These are phyloP conservation scores for Sebastes wilsoni DNA, from an alignment of 2,797 vertebrate genomes.

Conservation along the genomic window DNA sequence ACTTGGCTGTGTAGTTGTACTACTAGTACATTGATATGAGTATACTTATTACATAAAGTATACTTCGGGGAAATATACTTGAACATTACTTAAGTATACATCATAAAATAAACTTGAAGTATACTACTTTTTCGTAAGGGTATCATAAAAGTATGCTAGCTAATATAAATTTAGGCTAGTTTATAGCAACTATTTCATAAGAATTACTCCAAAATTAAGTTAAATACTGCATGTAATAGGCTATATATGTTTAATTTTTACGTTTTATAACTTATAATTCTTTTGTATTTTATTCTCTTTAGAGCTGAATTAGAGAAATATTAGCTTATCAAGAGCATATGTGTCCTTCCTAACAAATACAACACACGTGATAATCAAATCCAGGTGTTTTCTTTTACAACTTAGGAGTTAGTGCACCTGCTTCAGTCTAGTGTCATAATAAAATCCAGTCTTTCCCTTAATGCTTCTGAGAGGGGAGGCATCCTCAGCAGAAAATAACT, in stretches of 20 bases:
- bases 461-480: neutral
- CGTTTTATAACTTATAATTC: neutral
- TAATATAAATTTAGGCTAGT: neutral
- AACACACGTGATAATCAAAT: neutral
- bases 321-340: neutral
- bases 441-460: neutral
- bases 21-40: too few species aligned
- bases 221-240: neutral
- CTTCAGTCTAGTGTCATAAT: neutral
- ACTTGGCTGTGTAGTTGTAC: too few species aligned
- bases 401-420: constrained; percentile 47
- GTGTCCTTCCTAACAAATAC: neutral
- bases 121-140: too few species aligned
- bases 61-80: too few species aligned
- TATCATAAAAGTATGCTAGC: neutral
- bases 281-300: neutral
- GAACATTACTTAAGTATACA: too few species aligned
- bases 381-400: neutral
- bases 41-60: too few species aligned
- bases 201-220: neutral
- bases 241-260: neutral
- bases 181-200: neutral
- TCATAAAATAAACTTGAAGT: too few species aligned
- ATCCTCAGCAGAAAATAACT: constrained; percentile 43
- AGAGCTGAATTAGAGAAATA: neutral